These are phyloP conservation scores for Brachionus koreanus DNA, from an alignment of 1,140 invertebrate species.

Conservation along the genomic window DNA sequence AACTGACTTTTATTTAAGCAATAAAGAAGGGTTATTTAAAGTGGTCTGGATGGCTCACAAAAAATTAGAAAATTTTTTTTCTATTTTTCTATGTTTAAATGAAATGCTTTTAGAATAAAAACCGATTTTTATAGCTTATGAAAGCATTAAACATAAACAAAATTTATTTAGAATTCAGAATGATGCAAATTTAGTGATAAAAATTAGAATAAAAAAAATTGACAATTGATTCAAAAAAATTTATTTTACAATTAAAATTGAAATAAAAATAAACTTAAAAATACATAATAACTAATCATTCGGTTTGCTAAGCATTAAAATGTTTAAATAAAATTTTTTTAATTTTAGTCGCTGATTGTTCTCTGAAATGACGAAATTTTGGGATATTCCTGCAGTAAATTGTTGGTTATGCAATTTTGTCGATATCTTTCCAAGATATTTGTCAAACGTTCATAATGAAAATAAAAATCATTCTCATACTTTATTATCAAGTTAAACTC, in stretches of 20 bases:
- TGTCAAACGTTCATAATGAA: background rate
- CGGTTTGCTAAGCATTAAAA: background rate
- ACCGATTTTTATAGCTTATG: too few relatives aligned
- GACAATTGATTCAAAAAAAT: background rate
- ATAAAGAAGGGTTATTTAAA: too few relatives aligned
- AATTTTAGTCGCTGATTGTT: conserved; percentile 21
- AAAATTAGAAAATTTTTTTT: too few relatives aligned
- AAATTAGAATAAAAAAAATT: too few relatives aligned
- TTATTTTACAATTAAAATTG: background rate
- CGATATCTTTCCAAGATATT: background rate
- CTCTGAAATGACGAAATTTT: background rate
- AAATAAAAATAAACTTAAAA: background rate
- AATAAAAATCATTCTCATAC: conserved; percentile 23
- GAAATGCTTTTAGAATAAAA: too few relatives aligned
- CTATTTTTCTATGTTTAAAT: too few relatives aligned
- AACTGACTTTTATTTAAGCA: too few relatives aligned
- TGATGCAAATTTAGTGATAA: too few relatives aligned
- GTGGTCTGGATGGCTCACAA: too few relatives aligned
- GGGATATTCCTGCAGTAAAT: background rate
- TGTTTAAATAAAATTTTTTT: background rate
- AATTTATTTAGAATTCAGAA: too few relatives aligned
- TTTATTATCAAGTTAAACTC: conserved; percentile 73
- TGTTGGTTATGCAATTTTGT: background rate
- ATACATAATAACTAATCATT: background rate
- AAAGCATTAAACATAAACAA: too few relatives aligned